Percentiles rank a stretch among this genome's conserved stretches.
Evolutionary conservation across 2,888 invertebrate genomes (phyloP).

Genomic region (Caenorhabditis imperialis): DNA sequence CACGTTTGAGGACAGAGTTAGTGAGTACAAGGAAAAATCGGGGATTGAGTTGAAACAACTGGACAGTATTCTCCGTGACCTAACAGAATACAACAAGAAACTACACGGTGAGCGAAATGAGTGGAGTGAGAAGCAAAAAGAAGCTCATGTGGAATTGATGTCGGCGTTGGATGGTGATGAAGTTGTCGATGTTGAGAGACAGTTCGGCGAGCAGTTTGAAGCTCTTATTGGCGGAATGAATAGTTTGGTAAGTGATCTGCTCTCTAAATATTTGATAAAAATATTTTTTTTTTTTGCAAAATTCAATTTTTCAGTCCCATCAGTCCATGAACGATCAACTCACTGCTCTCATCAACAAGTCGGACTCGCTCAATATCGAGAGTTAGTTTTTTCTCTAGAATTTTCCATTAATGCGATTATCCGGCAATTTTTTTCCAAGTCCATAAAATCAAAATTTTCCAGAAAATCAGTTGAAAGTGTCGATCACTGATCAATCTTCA

Average conservation of each 20-base stretch:
- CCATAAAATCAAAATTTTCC: neutral
- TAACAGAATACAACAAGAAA: slow-evolving; percentile 22
- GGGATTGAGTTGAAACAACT: slow-evolving; percentile 6
- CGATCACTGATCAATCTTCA: no score
- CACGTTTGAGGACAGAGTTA: neutral
- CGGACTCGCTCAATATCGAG: slow-evolving; percentile 30
- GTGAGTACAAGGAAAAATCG: slow-evolving; percentile 3
- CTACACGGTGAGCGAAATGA: slow-evolving; percentile 4
- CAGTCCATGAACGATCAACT: slow-evolving; percentile 46
- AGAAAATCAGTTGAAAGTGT: slow-evolving; percentile 1
- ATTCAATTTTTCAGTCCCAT: slow-evolving; percentile 39
- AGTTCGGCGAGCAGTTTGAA: slow-evolving; percentile 21
- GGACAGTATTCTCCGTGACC: slow-evolving; percentile 14
- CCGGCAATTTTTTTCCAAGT: no score
- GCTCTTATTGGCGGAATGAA: slow-evolving; percentile 28
- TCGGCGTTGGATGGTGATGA: slow-evolving; percentile 16
- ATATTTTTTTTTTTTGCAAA: neutral
- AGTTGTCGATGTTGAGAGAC: neutral
- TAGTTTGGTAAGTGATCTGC: slow-evolving; percentile 26
- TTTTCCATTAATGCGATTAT: no score
- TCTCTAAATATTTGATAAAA: neutral
- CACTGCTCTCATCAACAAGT: slow-evolving; percentile 18
- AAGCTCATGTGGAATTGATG: slow-evolving; percentile 19
- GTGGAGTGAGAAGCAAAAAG: slow-evolving; percentile 17
- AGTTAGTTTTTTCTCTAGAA: slow-evolving; percentile 29